Percentiles rank a stretch among this genome's conserved stretches.
phyloP scores from a whole-genome alignment of 1,140 invertebrate species.

The Macrobrachium nipponense region DNA sequence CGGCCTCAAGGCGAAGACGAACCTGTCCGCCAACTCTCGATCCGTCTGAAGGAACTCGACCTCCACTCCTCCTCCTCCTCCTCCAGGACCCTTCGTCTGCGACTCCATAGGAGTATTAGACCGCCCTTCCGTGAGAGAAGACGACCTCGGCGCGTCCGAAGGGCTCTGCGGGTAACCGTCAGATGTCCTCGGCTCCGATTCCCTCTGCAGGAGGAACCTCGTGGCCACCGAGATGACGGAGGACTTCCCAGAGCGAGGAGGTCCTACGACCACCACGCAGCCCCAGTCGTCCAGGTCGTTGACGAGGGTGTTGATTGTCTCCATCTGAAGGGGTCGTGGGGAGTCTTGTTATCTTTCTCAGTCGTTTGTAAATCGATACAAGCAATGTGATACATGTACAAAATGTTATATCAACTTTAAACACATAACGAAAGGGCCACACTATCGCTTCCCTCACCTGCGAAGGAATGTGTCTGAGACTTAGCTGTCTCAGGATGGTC shows the following conservation, averaged over 20 bases:
- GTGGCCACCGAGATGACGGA: conserved; percentile 35
- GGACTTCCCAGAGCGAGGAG: conserved; percentile 51
- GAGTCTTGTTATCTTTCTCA: no score
- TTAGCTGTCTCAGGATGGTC: no score
- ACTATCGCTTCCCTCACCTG: no score
- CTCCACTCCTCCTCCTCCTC: no score
- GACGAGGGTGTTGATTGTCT: conserved; percentile 16
- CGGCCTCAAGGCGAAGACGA: no score
- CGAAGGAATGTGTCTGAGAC: no score
- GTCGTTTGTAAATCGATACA: no score
- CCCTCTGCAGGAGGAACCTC: conserved; percentile 11
- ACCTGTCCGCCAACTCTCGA: no score
- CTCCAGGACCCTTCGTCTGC: no score
- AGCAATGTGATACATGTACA: not conserved
- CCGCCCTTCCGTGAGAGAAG: not conserved
- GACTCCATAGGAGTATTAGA: no score
- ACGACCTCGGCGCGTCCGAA: conserved; percentile 18
- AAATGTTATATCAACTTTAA: not conserved
- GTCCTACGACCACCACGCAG: conserved; percentile 40
- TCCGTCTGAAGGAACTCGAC: no score
- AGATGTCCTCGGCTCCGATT: not conserved
- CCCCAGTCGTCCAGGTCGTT: conserved; percentile 19
- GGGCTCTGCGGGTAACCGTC: conserved; percentile 10
- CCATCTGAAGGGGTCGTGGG: not conserved
- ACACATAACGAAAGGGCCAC: no score